A percentile compares a stretch with the other conserved stretches of the same genome.
Conservation (phyloP, 2,888 invertebrate genomes). For the Drosophila colorata region DNA sequence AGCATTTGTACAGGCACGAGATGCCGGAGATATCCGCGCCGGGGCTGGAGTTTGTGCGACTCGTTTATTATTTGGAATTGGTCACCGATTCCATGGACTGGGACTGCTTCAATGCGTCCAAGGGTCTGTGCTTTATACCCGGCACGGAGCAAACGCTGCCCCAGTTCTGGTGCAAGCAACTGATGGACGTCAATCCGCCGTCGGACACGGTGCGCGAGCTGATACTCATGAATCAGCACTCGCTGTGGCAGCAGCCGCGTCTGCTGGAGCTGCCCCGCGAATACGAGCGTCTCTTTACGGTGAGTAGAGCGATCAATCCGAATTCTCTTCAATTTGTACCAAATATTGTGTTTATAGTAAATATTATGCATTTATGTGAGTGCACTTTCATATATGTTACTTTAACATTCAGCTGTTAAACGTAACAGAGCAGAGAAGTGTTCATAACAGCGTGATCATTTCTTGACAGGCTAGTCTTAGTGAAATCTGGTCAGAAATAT, state of each 20-base stretch:
- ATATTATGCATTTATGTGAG: too few species aligned
- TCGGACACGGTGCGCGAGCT: slow-evolving; percentile 87
- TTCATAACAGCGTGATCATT: too few species aligned
- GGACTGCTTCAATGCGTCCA: slow-evolving; percentile 88
- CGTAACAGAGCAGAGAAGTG: too few species aligned
- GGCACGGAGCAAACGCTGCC: slow-evolving; percentile 87
- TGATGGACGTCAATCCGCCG: slow-evolving; percentile 86
- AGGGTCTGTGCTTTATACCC: slow-evolving; percentile 88
- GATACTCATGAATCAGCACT: slow-evolving; percentile 89
- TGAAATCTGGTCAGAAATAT: too few species aligned
- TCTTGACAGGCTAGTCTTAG: too few species aligned
- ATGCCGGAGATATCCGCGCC: slow-evolving; percentile 89
- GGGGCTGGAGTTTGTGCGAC: slow-evolving; percentile 91
- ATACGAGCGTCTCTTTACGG: slow-evolving; percentile 96
- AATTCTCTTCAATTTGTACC: too few species aligned
- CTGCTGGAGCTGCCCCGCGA: slow-evolving; percentile 94
- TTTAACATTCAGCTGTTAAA: too few species aligned
- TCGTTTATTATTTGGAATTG: slow-evolving; percentile 92
- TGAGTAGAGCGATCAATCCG: slow-evolving; percentile 78
- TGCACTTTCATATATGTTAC: too few species aligned
- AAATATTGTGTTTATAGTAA: too few species aligned
- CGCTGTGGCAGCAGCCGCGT: slow-evolving; percentile 92
- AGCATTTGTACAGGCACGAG: slow-evolving; percentile 92
- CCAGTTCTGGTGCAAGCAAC: slow-evolving; percentile 89
- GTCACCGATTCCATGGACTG: slow-evolving; percentile 89